Percentiles rank a stretch among this genome's conserved stretches.
phyloP scores from a whole-genome alignment of 1,140 invertebrate species.

The Cyrtorhinus lividipennis region DNA sequence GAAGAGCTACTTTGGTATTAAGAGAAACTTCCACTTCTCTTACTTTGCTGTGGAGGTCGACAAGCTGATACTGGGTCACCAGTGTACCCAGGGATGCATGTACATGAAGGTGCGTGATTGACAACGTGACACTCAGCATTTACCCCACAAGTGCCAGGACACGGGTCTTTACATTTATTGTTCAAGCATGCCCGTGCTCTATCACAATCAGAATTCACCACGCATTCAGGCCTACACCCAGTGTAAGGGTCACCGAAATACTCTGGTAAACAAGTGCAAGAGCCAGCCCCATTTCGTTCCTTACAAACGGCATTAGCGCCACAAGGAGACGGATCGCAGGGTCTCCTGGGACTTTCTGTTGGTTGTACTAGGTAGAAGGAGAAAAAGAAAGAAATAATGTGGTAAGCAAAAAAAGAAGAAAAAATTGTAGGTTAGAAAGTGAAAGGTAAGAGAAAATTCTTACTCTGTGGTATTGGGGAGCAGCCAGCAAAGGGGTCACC shows the following conservation, averaged over 20 bases:
- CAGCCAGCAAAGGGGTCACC: constrained; percentile 73
- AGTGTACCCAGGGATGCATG: constrained; percentile 42
- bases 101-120: constrained; percentile 51
- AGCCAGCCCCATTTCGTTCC: constrained; percentile 55
- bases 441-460: constrained; percentile 6
- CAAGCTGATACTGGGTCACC: constrained; percentile 51
- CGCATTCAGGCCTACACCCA: constrained; percentile 45
- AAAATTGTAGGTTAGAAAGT: neutral
- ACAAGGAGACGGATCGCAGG: constrained; percentile 58
- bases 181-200: constrained; percentile 50
- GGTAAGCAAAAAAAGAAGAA: constrained; percentile 2
- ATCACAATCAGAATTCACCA: constrained; percentile 53
- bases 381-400: constrained; percentile 33
- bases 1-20: neutral
- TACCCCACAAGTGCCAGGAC: constrained; percentile 52
- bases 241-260: constrained; percentile 53
- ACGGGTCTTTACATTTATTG: constrained; percentile 61
- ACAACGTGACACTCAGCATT: constrained; percentile 54
- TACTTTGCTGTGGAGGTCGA: constrained; percentile 25
- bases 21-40: constrained; percentile 22
- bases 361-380: constrained; percentile 29
- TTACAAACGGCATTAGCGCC: constrained; percentile 57
- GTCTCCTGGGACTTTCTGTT: constrained; percentile 34
- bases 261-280: constrained; percentile 49
- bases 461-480: constrained; percentile 31